phyloP scores from a whole-genome alignment of 2,888 invertebrate species.

The Xestia rhomboidea region DNA sequence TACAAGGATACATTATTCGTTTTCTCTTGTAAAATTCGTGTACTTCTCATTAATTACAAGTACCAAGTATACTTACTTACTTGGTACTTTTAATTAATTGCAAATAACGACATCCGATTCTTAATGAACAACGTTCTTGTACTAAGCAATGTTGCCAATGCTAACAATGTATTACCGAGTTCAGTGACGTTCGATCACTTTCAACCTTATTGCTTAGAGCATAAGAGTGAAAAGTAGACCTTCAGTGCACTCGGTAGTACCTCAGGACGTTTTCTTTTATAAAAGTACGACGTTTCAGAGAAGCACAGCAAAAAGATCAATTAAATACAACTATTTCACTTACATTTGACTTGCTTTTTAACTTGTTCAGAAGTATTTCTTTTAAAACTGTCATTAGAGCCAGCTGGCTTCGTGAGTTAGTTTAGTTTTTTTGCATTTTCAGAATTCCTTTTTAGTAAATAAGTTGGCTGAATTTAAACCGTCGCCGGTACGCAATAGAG shows the following conservation, averaged over 20 bases:
- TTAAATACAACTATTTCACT: constrained; percentile 59
- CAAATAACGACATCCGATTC: constrained; percentile 50
- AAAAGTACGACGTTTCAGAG: constrained; percentile 13
- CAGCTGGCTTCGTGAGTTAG: not conserved
- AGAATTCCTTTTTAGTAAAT: constrained; percentile 6
- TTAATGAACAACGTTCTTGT: constrained; percentile 38
- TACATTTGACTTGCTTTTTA: constrained; percentile 28
- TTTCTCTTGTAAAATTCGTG: constrained; percentile 2
- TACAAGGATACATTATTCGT: not conserved
- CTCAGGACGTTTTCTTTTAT: constrained; percentile 13
- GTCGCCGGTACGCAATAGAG: not conserved
- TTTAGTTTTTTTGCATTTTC: constrained; percentile 4
- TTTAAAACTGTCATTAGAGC: constrained; percentile 43
- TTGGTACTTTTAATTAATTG: constrained; percentile 47
- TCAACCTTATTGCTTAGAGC: too few relatives aligned
- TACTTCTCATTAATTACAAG: constrained; percentile 29
- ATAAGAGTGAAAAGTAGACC: too few relatives aligned
- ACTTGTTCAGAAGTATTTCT: constrained; percentile 44
- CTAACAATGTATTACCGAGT: not conserved
- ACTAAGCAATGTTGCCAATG: constrained; percentile 34
- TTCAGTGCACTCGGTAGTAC: not conserved
- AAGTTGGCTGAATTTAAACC: not conserved
- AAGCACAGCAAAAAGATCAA: constrained; percentile 37
- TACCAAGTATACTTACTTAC: constrained; percentile 1
- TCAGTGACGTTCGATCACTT: too few relatives aligned